Percentiles rank a stretch among this genome's conserved stretches.
Conservation (phyloP, 2,888 invertebrate genomes). For the Sesamia inferens region DNA sequence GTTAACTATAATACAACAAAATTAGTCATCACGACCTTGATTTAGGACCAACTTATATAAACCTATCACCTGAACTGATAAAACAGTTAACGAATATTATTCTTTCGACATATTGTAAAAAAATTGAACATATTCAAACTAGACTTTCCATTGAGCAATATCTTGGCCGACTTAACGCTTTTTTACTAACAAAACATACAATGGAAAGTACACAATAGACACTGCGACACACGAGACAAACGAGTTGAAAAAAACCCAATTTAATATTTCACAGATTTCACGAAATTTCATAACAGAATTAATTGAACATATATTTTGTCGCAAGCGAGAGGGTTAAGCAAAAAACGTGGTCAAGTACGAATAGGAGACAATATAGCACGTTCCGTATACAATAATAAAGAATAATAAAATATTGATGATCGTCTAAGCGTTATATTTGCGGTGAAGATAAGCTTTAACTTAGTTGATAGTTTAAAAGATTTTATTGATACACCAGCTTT, state of each 20-base stretch:
- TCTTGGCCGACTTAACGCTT: conserved; percentile 80
- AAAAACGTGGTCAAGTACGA: conserved; percentile 68
- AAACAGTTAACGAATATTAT: conserved; percentile 65
- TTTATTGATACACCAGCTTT: not conserved
- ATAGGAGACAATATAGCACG: conserved; percentile 26
- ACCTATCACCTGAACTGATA: conserved; percentile 38
- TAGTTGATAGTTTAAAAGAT: not conserved
- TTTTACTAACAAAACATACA: conserved; percentile 76
- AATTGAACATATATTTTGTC: conserved; percentile 79
- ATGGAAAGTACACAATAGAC: conserved; percentile 77
- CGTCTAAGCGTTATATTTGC: conserved; percentile 3
- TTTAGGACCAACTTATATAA: conserved; percentile 31
- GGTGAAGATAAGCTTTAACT: not conserved
- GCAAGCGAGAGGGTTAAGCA: conserved; percentile 79
- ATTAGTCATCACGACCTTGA: conserved; percentile 47
- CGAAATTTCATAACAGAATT: conserved; percentile 85
- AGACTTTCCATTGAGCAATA: conserved; percentile 80
- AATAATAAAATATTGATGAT: conserved; percentile 18
- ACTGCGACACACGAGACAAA: conserved; percentile 72
- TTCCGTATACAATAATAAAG: conserved; percentile 43
- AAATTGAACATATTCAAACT: conserved; percentile 73
- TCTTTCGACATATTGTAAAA: conserved; percentile 71
- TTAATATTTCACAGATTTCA: conserved; percentile 86
- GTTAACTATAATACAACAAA: conserved; percentile 41
- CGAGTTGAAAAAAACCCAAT: conserved; percentile 76